Conservation (phyloP, 2,113 vertebrate species). For the Nansenia antarctica region DNA sequence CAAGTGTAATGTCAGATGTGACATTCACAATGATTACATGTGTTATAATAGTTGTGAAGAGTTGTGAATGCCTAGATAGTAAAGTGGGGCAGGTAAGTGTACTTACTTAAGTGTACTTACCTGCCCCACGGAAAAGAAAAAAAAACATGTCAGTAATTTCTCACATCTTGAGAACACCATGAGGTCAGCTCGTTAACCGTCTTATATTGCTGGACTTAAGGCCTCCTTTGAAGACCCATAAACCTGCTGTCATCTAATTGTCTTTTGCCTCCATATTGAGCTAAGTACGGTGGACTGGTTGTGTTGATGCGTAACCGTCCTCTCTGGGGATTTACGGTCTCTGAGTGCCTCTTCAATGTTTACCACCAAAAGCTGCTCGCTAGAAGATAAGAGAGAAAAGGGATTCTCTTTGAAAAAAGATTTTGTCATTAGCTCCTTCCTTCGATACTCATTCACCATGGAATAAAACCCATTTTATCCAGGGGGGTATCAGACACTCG, state of each 20-base stretch:
- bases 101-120: no score
- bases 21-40: no score
- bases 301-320: background rate
- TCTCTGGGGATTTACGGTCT: conserved; percentile 11
- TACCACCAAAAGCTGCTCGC: conserved; percentile 7
- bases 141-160: no score
- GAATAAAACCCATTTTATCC: background rate
- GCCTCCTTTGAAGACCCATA: background rate
- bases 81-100: no score
- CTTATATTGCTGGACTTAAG: background rate
- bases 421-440: background rate
- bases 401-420: background rate
- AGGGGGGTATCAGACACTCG: no score
- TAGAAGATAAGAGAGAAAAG: conserved; percentile 7
- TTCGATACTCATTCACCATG: background rate
- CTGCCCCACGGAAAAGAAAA: background rate
- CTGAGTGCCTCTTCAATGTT: background rate
- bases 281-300: background rate
- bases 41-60: no score
- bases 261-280: background rate
- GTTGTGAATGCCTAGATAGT: no score
- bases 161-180: no score
- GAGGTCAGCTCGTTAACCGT: background rate
- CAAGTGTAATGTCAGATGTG: no score
- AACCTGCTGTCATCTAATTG: background rate